phyloP scores from a whole-genome alignment of 2,113 vertebrate genomes.

The Crotalus viridis region DNA sequence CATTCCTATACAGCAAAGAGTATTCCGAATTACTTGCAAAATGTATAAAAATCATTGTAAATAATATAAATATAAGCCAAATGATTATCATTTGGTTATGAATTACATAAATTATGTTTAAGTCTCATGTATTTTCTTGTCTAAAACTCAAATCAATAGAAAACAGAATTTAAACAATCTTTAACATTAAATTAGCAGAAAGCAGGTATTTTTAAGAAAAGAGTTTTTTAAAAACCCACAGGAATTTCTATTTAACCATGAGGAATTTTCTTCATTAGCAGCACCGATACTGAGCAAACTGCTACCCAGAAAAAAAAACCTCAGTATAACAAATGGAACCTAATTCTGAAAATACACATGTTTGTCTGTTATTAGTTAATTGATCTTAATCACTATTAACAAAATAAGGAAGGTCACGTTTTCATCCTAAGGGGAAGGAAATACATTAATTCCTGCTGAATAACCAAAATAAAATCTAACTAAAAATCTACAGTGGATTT shows the following conservation, averaged over 20 bases:
- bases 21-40: neutral
- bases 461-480: slow-evolving; percentile 2
- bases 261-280: neutral
- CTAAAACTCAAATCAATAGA: neutral
- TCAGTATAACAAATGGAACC: neutral
- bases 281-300: neutral
- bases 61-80: neutral
- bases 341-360: neutral
- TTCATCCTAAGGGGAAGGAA: neutral
- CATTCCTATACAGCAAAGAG: neutral
- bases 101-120: neutral
- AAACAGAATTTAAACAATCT: neutral
- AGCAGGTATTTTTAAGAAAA: neutral
- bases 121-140: neutral
- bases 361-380: neutral
- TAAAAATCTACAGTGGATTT: slow-evolving; percentile 15
- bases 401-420: neutral
- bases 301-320: neutral
- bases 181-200: neutral
- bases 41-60: neutral
- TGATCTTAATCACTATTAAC: neutral
- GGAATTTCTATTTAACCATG: neutral
- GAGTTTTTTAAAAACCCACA: neutral
- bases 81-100: neutral
- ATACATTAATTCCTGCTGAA: slow-evolving; percentile 1